Evolutionary conservation across 2,113 vertebrate genomes (phyloP), one percentile per base, ranked within the genome.

Genomic region (Apaloderma vittatum): DNA sequence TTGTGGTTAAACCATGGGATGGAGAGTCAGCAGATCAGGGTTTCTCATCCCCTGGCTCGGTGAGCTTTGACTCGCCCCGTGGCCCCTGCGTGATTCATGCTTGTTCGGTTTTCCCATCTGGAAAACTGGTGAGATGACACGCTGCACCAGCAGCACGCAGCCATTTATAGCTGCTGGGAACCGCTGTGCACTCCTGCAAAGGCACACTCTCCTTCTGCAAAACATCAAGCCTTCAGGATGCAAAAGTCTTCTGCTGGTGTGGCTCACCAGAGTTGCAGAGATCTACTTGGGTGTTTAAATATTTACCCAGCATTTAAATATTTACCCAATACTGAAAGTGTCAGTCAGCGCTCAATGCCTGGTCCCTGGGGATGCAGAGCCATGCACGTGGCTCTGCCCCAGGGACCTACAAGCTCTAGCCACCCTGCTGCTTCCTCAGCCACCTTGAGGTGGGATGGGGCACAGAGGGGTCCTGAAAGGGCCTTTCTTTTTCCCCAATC

Each of bases 1-100:
- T 3, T 88, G 52, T 48, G 70, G 84, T 91, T 90, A 68, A 74
- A 81, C 79, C 73, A 34, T 27, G 78, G 57, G 54, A 26, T 63
- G 20, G 80, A n/a, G 57, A 93, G 46, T 91, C 97, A 95, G 80
- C 79, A 80, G 82, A 40, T 57, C 4, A 9, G 59, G 11, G 37
- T 86, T 95, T 95, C 89, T 93, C 83, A 92, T 45, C 85, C 71
- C n/a, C 55, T 46, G 65, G 18, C 68, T 76, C 57, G 63, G 30
- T 1, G n/a, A 59, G 40, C 49, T 90, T 68, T 80, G 91, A 90
- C 49, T 95, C 88, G 92, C 16, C 52, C 48, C 12, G 2, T 21
- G 55, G 54, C 40, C 55, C 67, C 85, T 65, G 49, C 12, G 2
- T 45, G 43, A 15, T 73, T 49, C 43, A 21, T 37, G 23, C 54